Percentiles rank a stretch among this genome's conserved stretches.
phyloP scores from a whole-genome alignment of 2,888 invertebrate species.

The Microctonus brassicae region DNA sequence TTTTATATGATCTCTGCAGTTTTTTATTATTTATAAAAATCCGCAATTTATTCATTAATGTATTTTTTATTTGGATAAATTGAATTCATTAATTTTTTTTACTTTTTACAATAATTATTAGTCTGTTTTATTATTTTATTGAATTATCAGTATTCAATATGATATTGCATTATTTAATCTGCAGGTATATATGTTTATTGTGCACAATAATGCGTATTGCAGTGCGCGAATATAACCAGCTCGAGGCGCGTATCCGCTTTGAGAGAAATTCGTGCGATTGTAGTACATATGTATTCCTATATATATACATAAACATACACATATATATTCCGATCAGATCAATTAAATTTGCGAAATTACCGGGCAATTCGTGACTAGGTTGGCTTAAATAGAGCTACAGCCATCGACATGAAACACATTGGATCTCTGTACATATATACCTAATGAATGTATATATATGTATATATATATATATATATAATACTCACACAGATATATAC shows the following conservation, averaged over 20 bases:
- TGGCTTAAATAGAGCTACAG: constrained; percentile 8
- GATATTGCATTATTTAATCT: too few relatives aligned
- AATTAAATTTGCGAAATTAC: constrained; percentile 31
- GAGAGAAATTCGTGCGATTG: neutral
- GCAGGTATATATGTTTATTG: neutral
- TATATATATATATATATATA: neutral
- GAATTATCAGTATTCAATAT: too few relatives aligned
- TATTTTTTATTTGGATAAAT: too few relatives aligned
- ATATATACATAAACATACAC: neutral
- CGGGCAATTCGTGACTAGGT: constrained; percentile 5
- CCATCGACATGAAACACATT: constrained; percentile 6
- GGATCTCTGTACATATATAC: constrained; percentile 8
- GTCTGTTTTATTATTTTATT: too few relatives aligned
- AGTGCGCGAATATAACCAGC: constrained; percentile 10
- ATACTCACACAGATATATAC: neutral
- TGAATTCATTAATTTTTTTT: too few relatives aligned
- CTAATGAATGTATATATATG: neutral
- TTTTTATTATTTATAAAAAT: too few relatives aligned
- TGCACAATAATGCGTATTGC: constrained; percentile 11
- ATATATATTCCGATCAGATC: constrained; percentile 15
- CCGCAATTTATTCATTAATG: too few relatives aligned
- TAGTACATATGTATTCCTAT: neutral
- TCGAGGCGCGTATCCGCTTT: constrained; percentile 2
- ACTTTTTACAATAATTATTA: too few relatives aligned
- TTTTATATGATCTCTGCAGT: too few relatives aligned